Percentiles rank a stretch among this genome's conserved stretches.
phyloP scores from a whole-genome alignment of 1,140 invertebrate species.

The fruit fly (Drosophila melanogaster) region DNA sequence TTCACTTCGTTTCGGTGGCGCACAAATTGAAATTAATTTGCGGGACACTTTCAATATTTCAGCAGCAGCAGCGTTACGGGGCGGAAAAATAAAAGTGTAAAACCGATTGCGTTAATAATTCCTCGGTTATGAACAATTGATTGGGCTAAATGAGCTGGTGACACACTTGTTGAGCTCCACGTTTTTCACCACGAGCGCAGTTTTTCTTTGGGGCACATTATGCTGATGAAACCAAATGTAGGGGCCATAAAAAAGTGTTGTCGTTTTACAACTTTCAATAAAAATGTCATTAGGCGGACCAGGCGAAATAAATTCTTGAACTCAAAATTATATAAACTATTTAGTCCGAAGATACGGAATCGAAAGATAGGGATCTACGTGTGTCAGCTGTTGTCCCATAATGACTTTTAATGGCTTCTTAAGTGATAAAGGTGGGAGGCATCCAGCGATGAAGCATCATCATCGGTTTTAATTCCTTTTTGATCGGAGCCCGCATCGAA shows the following conservation, averaged over 20 bases:
- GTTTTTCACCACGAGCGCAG: slow-evolving; percentile 33
- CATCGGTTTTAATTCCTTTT: slow-evolving; percentile 10
- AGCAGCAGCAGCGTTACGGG: slow-evolving; percentile 50
- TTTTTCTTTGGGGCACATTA: slow-evolving; percentile 33
- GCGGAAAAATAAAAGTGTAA: slow-evolving; percentile 37
- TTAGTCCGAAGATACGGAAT: not conserved
- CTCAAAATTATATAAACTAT: slow-evolving; percentile 58
- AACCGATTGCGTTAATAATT: slow-evolving; percentile 74
- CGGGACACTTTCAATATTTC: slow-evolving; percentile 77
- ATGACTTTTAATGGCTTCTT: slow-evolving; percentile 65
- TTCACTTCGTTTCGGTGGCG: slow-evolving; percentile 27
- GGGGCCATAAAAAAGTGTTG: slow-evolving; percentile 65
- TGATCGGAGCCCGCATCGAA: slow-evolving; percentile 57
- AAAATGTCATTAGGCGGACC: slow-evolving; percentile 68
- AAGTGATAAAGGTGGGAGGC: slow-evolving; percentile 44
- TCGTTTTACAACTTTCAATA: slow-evolving; percentile 75
- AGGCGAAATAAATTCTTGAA: slow-evolving; percentile 60
- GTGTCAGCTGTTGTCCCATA: slow-evolving; percentile 40
- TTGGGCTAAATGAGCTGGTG: slow-evolving; percentile 82
- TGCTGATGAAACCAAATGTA: slow-evolving; percentile 64
- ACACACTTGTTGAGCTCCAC: slow-evolving; percentile 77
- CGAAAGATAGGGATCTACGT: not conserved
- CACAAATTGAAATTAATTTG: slow-evolving; percentile 81
- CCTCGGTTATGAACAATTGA: slow-evolving; percentile 79
- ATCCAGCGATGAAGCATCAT: not conserved